Base-by-base conservation (phyloP, 2,888 invertebrate species). In the Caenorhabditis becei region DNA sequence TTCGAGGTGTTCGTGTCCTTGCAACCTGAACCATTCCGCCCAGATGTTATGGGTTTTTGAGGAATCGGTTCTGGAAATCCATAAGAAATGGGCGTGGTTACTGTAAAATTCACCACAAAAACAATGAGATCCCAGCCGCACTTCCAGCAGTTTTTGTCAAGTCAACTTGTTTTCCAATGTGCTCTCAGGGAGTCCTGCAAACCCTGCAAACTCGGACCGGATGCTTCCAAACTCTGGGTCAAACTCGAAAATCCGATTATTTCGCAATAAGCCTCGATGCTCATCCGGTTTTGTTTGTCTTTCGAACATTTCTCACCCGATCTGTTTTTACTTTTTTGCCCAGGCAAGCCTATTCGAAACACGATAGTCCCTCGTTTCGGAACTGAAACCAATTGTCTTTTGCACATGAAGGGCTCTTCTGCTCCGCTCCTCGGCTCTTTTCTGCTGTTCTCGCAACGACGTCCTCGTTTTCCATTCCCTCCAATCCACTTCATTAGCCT, bases 401-500 rank as follows among this genome's bases (percentile, higher is more conserved):
- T 41, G 35, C 35, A 35, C 35, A 35, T 35, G 35, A 18, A 20
- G 32, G 49, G 18, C 41, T 51, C 14, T n/a, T 35, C 26, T n/a
- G 2, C 20, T 23, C 32, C 56, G 47, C 32, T 10, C n/a, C 32
- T 28, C 47, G 37, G n/a, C 44, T 28, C 47, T 41, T 54, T 26
- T 54, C 11, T 20, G 49, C 49, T 20, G 49, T 49, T 49, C 49
- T 54, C 44, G 26, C 24, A 54, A 53, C 56, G 23, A 32, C 35
- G 35, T 51, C 62, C 10, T 63, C 54, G 20, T 23, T 18, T 54
- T 41, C 41, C 26, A 37, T 32, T 35, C 51, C 24, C 28, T 66
- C 23, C 18, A 28, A 20, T 23, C 20, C 44, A 56, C 56, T 66
- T 66, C 66, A 66, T 66, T 65, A 53, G 51, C 14, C 41, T 54